Evolutionary conservation across 2,888 invertebrate genomes (phyloP).

Genomic region (Tridacna gigas): DNA sequence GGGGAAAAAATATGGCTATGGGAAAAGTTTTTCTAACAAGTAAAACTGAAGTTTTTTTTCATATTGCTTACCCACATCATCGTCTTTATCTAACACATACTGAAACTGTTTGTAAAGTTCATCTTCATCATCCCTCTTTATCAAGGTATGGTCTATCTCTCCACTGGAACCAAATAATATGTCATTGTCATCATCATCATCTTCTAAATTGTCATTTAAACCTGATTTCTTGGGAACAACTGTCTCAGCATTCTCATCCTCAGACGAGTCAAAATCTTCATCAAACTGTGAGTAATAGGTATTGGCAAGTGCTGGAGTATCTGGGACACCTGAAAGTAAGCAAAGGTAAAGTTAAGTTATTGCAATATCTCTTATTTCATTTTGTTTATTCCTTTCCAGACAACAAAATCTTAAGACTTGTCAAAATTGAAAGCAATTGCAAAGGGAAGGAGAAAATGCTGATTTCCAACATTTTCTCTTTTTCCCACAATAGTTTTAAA

Average conservation of each 20-base stretch:
- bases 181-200: slow-evolving; percentile 52
- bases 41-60: no score
- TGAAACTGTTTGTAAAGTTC: slow-evolving; percentile 80
- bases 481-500: not conserved
- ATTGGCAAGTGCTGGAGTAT: slow-evolving; percentile 81
- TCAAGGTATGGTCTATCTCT: slow-evolving; percentile 37
- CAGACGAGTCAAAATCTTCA: slow-evolving; percentile 77
- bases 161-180: slow-evolving; percentile 56
- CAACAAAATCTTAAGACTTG: no score
- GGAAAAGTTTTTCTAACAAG: no score
- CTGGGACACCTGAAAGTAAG: slow-evolving; percentile 80
- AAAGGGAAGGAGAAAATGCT: not conserved
- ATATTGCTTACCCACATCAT: slow-evolving; percentile 72
- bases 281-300: slow-evolving; percentile 84
- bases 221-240: slow-evolving; percentile 40
- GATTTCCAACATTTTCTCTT: not conserved
- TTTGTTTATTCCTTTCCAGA: not conserved
- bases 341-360: not conserved
- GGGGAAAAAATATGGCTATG: no score
- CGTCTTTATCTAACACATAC: slow-evolving; percentile 76
- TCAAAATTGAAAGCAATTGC: no score
- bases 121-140: slow-evolving; percentile 68
- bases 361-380: not conserved
- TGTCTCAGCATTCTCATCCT: slow-evolving; percentile 59
- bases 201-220: slow-evolving; percentile 23